phyloP scores from a whole-genome alignment of 2,113 vertebrate species.

The Camelus dromedarius region DNA sequence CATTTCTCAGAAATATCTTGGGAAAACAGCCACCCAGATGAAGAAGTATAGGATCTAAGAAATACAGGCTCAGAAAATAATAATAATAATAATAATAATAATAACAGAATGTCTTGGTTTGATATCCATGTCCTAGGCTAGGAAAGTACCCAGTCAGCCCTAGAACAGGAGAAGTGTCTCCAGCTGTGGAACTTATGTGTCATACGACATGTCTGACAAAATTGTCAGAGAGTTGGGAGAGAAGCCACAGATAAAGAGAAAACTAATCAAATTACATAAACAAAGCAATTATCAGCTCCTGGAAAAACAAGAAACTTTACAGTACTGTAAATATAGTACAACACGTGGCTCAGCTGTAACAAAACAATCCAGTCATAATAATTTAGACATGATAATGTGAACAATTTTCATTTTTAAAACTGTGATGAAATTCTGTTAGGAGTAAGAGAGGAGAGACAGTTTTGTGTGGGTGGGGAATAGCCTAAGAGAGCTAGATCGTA shows the following conservation, averaged over 20 bases:
- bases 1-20: not conserved
- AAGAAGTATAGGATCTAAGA: not conserved
- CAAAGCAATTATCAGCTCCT: slow-evolving; percentile 17
- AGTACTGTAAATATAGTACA: not conserved
- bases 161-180: not conserved
- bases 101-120: not conserved
- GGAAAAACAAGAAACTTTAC: not conserved
- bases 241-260: not conserved
- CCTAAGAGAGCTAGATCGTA: not conserved
- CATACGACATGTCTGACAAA: not conserved
- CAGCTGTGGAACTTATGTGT: not conserved
- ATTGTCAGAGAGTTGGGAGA: not conserved
- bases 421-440: not conserved
- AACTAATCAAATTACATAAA: slow-evolving; percentile 12
- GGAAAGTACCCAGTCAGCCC: not conserved
- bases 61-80: not conserved
- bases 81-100: too few species aligned
- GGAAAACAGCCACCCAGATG: not conserved
- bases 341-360: not conserved
- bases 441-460: not conserved
- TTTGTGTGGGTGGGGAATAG: not conserved
- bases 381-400: not conserved
- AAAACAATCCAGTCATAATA: slow-evolving; percentile 20
- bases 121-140: not conserved
- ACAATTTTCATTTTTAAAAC: slow-evolving; percentile 25